Evolutionary conservation across 1,140 invertebrate species (phyloP).

Genomic region (Coptotermes formosanus): DNA sequence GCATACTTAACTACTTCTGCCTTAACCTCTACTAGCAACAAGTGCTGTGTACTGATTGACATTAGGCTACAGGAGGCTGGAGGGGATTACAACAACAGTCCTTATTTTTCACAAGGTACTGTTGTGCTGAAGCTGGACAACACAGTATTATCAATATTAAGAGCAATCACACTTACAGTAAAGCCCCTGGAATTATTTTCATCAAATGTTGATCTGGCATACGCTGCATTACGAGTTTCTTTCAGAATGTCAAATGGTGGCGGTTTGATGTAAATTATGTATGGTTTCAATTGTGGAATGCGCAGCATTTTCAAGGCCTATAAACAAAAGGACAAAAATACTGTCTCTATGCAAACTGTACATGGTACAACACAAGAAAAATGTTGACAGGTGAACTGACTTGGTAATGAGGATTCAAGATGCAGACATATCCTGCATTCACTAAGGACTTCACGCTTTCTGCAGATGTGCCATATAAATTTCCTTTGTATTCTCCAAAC

Average conservation of each 20-base stretch:
- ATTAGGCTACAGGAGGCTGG: too few species aligned
- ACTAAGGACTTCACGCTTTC: slow-evolving; percentile 88
- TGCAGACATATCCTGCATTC: slow-evolving; percentile 82
- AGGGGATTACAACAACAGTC: too few species aligned
- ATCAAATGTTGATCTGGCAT: slow-evolving; percentile 87
- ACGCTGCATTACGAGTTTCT: slow-evolving; percentile 73
- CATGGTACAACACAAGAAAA: not conserved
- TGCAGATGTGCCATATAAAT: slow-evolving; percentile 91
- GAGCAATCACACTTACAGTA: slow-evolving; percentile 63
- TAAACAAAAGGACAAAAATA: slow-evolving; percentile 23
- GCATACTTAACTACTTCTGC: too few species aligned
- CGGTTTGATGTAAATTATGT: slow-evolving; percentile 91
- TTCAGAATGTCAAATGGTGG: slow-evolving; percentile 83
- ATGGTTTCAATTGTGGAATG: slow-evolving; percentile 89
- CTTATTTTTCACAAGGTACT: too few species aligned
- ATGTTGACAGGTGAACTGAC: slow-evolving; percentile 42
- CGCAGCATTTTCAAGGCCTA: slow-evolving; percentile 91
- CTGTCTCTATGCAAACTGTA: not conserved
- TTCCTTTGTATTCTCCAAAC: slow-evolving; percentile 95
- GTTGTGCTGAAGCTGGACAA: not conserved
- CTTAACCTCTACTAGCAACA: too few species aligned
- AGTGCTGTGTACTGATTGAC: too few species aligned
- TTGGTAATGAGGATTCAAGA: slow-evolving; percentile 92
- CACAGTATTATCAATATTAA: not conserved
- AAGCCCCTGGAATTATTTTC: slow-evolving; percentile 85